phyloP scores from a whole-genome alignment of 2,888 invertebrate genomes.

The Acanthoscelides obtectus region DNA sequence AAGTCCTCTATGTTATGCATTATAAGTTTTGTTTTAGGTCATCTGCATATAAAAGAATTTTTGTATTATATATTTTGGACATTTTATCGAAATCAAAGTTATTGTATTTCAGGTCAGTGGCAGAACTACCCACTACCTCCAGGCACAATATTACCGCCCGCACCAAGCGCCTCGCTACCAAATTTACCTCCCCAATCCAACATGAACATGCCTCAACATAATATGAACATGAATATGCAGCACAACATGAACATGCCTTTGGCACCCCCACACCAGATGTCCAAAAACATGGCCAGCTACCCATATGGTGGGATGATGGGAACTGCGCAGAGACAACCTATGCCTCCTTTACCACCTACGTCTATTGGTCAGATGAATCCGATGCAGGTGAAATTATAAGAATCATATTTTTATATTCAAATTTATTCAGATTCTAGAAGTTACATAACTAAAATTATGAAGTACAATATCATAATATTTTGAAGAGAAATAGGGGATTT shows the following conservation, averaged over 20 bases:
- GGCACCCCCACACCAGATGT: neutral
- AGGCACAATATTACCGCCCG: constrained; percentile 10
- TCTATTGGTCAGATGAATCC: neutral
- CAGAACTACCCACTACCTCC: constrained; percentile 27
- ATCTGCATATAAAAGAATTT: no score
- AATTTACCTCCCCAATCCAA: constrained; percentile 22
- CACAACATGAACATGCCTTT: neutral
- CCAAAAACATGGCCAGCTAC: constrained; percentile 7
- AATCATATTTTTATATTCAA: constrained; percentile 1
- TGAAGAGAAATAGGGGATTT: no score
- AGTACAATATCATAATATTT: no score
- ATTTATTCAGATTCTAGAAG: no score
- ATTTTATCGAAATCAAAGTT: neutral
- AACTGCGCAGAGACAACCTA: neutral
- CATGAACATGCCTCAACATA: constrained; percentile 13
- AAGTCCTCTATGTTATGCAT: no score
- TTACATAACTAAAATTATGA: no score
- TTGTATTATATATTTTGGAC: neutral
- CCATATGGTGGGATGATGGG: constrained; percentile 1
- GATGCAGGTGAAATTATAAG: neutral
- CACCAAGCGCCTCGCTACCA: constrained; percentile 14
- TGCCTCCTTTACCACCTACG: constrained; percentile 6
- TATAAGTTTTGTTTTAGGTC: no score
- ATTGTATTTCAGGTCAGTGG: constrained; percentile 24
- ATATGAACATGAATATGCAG: neutral